These are phyloP conservation scores for Tragulus kanchil DNA, from an alignment of 2,113 vertebrate genomes.

Conservation along the genomic window DNA sequence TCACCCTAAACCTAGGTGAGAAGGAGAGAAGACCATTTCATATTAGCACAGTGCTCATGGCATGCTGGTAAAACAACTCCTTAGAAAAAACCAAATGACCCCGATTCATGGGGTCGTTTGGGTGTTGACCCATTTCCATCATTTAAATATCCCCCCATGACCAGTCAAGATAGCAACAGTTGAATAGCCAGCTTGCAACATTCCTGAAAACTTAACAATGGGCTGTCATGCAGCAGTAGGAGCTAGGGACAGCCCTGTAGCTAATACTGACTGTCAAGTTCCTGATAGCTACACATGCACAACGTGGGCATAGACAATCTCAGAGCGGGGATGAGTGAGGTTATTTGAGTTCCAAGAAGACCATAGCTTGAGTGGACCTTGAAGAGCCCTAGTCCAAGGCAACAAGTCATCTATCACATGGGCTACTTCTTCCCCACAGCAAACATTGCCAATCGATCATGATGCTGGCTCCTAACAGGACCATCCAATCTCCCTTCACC, in stretches of 20 bases:
- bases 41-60: background rate
- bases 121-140: background rate
- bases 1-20: background rate
- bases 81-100: conserved; percentile 15
- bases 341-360: background rate
- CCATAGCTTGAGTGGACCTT: background rate
- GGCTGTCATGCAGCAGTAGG: background rate
- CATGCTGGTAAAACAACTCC: background rate
- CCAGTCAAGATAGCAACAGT: background rate
- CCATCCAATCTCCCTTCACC: background rate
- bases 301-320: background rate
- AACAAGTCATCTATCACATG: background rate
- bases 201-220: background rate
- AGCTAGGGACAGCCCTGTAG: background rate
- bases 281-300: background rate
- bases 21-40: background rate
- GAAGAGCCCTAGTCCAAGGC: background rate
- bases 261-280: background rate
- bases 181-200: background rate
- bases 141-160: background rate
- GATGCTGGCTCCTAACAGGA: background rate
- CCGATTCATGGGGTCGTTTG: no score
- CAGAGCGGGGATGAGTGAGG: background rate
- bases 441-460: background rate
- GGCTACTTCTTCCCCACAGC: background rate